Evolutionary conservation across 2,113 vertebrate genomes (phyloP).

Genomic region (Megaleporinus macrocephalus): DNA sequence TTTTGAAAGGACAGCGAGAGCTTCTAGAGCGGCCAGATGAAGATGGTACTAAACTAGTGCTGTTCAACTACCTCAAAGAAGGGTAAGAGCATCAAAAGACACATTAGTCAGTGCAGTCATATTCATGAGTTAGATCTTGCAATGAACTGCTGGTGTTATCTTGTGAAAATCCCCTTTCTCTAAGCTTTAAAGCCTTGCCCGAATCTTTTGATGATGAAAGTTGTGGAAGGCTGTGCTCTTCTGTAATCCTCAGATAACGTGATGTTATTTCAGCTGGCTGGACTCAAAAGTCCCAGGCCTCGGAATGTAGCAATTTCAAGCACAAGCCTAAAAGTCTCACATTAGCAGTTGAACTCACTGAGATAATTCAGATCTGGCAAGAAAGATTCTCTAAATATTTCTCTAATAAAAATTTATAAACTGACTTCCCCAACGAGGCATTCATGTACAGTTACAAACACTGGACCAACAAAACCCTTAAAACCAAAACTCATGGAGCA

Average conservation of each 20-base stretch:
- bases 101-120: background rate
- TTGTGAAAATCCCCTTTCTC: background rate
- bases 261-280: constrained; percentile 66
- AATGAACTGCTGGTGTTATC: background rate
- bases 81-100: constrained; percentile 80
- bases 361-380: no score
- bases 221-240: constrained; percentile 10
- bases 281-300: constrained; percentile 60
- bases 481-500: background rate
- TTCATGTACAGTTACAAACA: constrained; percentile 1
- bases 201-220: constrained; percentile 34
- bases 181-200: background rate
- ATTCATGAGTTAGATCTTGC: constrained; percentile 7
- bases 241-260: constrained; percentile 45
- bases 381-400: no score
- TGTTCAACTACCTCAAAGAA: constrained; percentile 91
- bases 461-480: background rate
- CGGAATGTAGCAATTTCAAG: constrained; percentile 47
- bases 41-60: constrained; percentile 89
- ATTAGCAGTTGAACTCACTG: background rate
- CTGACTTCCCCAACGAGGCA: background rate
- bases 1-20: constrained; percentile 92
- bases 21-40: constrained; percentile 85
- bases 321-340: background rate
- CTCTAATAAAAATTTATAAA: background rate